Conservation (phyloP, 1,140 invertebrate genomes). For the Drosophila seguyi region DNA sequence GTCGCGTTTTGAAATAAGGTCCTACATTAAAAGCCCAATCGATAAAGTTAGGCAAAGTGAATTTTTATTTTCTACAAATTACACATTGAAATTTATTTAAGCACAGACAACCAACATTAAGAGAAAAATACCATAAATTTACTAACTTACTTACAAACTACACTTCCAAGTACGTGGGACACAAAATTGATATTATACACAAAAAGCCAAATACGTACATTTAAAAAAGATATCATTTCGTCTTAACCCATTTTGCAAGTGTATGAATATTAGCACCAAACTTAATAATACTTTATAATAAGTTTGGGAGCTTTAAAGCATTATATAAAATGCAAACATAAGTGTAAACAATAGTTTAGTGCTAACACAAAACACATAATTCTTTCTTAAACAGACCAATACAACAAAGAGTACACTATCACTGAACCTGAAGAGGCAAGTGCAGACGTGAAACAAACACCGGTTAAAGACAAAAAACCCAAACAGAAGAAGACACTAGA, state of each 20-base stretch:
- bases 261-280: conserved; percentile 47
- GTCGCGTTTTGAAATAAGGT: conserved; percentile 10
- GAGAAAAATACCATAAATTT: conserved; percentile 44
- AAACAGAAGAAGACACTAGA: conserved; percentile 70
- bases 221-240: conserved; percentile 36
- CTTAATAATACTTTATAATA: conserved; percentile 39
- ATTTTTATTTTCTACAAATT: conserved; percentile 11
- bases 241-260: conserved; percentile 60
- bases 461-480: conserved; percentile 67
- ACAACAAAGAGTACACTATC: conserved; percentile 85
- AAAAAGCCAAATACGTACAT: conserved; percentile 44
- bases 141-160: conserved; percentile 58
- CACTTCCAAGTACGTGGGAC: conserved; percentile 40
- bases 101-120: conserved; percentile 4
- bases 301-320: conserved; percentile 71
- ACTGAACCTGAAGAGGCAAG: conserved; percentile 84
- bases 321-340: conserved; percentile 81
- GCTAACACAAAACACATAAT: conserved; percentile 82
- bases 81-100: conserved; percentile 8
- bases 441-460: conserved; percentile 82
- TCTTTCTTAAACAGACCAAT: conserved; percentile 84
- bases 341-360: conserved; percentile 75
- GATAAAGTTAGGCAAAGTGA: conserved; percentile 14
- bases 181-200: conserved; percentile 40
- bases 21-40: conserved; percentile 17